Evolutionary conservation across 2,113 vertebrate species (phyloP).

Genomic region (Myxocyprinus asiaticus): DNA sequence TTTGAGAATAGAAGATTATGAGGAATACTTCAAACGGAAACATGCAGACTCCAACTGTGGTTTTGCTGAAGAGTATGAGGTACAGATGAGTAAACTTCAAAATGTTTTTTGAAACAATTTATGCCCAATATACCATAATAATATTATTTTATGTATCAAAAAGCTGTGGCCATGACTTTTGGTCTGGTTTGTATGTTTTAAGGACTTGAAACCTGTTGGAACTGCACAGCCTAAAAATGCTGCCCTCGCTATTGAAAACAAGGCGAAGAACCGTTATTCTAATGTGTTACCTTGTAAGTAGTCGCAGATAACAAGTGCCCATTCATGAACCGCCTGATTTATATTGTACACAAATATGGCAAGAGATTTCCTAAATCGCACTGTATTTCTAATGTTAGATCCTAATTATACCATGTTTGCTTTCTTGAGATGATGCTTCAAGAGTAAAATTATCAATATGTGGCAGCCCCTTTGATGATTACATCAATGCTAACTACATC

Average conservation of each 20-base stretch:
- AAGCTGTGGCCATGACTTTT: too few species aligned
- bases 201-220: conserved; percentile 89
- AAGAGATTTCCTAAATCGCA: too few species aligned
- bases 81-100: conserved; percentile 53
- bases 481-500: conserved; percentile 96
- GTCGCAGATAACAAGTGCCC: too few species aligned
- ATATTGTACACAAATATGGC: too few species aligned
- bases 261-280: conserved; percentile 94
- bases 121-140: too few species aligned
- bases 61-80: conserved; percentile 94
- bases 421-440: conserved; percentile 84
- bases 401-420: neutral
- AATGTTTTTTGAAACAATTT: too few species aligned
- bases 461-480: conserved; percentile 79
- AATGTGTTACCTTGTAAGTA: conserved; percentile 95
- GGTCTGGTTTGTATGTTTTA: neutral
- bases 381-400: neutral
- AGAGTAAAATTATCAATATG: conserved; percentile 89
- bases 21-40: conserved; percentile 88
- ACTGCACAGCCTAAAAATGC: conserved; percentile 79
- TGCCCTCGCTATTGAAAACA: conserved; percentile 84
- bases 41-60: conserved; percentile 92
- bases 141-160: too few species aligned
- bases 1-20: conserved; percentile 85
- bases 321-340: too few species aligned